Base-by-base conservation (phyloP, 2,113 vertebrate species). In the Chitala chitala region DNA sequence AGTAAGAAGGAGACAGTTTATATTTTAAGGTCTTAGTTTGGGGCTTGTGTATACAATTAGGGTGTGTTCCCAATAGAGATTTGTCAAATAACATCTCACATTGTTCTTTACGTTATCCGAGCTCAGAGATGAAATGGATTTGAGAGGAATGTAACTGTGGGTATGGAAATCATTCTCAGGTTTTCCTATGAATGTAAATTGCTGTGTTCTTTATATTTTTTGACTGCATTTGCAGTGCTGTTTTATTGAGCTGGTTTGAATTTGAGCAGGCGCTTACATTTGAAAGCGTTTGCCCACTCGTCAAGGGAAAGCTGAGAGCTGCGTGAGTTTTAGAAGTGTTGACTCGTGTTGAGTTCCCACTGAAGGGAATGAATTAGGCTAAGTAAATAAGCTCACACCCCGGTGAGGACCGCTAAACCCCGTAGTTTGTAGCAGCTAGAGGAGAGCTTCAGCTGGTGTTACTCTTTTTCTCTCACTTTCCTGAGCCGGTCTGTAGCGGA, bases 11-110 rank as follows among this genome's bases (percentile, higher is more conserved):
- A 82, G 77, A 85, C 78, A 82, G 84, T 79, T 85, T 87, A 85
- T 82, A 82, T 78, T 85, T 82, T 82, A 82, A 76, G 76, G 80
- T 80, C 77, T 85, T 78, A 69, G 80, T 82, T 84, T 84, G 78
- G 84, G 65, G 77, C 81, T 83, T 84, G 75, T 88, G 82, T 89
- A 83, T 86, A 87, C 87, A 87, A 82, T 84, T 87, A 86, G 83
- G 79, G 83, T 82, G 80, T 87, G 87, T 89, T 87, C 82, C 80
- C 83, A 82, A 83, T 82, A 77, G 77, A 86, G 81, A 79, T 71
- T 84, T 85, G 86, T 91, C 86, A 87, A 87, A 89, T 86, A 87
- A 86, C 33, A 75, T 80, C 85, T 88, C 83, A 79, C 80, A 82
- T 76, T 33, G 74, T 80, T 79, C 78, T 55, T n/a, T 79, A 69